Conservation (phyloP, 2,888 invertebrate species). For the Elgonia sp. region DNA sequence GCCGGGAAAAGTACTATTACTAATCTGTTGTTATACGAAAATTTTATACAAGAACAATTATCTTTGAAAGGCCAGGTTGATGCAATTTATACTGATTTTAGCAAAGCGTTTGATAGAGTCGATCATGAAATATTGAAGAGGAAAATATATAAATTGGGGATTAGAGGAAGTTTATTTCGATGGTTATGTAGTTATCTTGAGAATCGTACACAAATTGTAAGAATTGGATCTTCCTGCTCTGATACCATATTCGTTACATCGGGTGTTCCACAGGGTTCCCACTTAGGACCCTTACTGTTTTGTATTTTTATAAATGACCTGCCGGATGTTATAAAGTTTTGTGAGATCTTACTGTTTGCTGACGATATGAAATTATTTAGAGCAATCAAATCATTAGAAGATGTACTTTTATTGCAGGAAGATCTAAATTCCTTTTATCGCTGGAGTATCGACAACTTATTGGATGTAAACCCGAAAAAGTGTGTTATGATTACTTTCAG, state of each 20-base stretch:
- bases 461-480: no score
- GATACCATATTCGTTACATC: not conserved
- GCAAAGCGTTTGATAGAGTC: slow-evolving; percentile 26
- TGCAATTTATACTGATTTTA: slow-evolving; percentile 10
- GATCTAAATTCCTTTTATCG: no score
- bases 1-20: slow-evolving; percentile 14
- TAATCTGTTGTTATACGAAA: slow-evolving; percentile 8
- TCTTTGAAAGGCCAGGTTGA: slow-evolving; percentile 5
- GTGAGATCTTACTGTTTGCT: slow-evolving; percentile 21
- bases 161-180: not conserved
- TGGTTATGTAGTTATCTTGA: slow-evolving; percentile 3
- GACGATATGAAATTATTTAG: slow-evolving; percentile 35
- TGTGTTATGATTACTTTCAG: no score
- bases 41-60: not conserved
- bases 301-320: slow-evolving; percentile 33
- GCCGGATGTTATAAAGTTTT: not conserved
- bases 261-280: slow-evolving; percentile 40
- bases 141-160: not conserved
- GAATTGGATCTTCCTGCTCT: not conserved
- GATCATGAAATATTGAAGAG: slow-evolving; percentile 6
- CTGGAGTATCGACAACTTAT: no score
- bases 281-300: slow-evolving; percentile 19
- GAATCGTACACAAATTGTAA: not conserved
- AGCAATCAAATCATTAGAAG: not conserved
- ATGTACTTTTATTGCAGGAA: no score